Evolutionary conservation across 2,888 invertebrate genomes (phyloP).

Genomic region (Dorcus parallelipipedus): DNA sequence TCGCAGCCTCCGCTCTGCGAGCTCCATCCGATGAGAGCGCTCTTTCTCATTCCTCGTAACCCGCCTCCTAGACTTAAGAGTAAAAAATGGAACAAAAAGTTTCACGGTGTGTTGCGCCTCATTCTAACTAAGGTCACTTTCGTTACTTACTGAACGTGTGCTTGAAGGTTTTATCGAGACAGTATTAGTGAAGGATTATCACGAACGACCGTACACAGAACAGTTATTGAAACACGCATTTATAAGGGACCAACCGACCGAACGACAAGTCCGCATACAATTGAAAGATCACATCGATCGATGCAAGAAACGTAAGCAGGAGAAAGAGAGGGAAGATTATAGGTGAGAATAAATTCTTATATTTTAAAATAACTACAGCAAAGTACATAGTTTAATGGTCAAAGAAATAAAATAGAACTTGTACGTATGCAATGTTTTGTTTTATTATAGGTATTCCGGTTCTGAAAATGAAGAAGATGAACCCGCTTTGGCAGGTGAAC

Average conservation of each 20-base stretch:
- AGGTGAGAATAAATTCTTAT: slow-evolving; percentile 38
- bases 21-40: slow-evolving; percentile 98
- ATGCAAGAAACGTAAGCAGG: slow-evolving; percentile 92
- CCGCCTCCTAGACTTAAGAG: slow-evolving; percentile 96
- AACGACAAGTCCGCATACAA: slow-evolving; percentile 96
- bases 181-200: slow-evolving; percentile 95
- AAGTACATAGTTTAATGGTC: too few relatives aligned
- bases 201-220: slow-evolving; percentile 97
- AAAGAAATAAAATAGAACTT: too few relatives aligned
- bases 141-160: not conserved
- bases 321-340: slow-evolving; percentile 76
- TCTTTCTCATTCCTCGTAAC: slow-evolving; percentile 97
- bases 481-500: slow-evolving; percentile 86
- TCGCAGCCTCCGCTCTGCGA: slow-evolving; percentile 99
- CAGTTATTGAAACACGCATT: slow-evolving; percentile 96
- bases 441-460: slow-evolving; percentile 72
- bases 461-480: slow-evolving; percentile 98
- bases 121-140: not conserved
- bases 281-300: slow-evolving; percentile 99
- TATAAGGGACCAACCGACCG: slow-evolving; percentile 97
- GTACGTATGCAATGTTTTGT: not conserved
- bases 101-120: slow-evolving; percentile 60
- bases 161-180: slow-evolving; percentile 87
- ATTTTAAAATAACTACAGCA: too few relatives aligned
- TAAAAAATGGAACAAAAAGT: slow-evolving; percentile 97